Conservation (phyloP, 2,888 invertebrate species). For the Tetanocera ferruginea region DNA sequence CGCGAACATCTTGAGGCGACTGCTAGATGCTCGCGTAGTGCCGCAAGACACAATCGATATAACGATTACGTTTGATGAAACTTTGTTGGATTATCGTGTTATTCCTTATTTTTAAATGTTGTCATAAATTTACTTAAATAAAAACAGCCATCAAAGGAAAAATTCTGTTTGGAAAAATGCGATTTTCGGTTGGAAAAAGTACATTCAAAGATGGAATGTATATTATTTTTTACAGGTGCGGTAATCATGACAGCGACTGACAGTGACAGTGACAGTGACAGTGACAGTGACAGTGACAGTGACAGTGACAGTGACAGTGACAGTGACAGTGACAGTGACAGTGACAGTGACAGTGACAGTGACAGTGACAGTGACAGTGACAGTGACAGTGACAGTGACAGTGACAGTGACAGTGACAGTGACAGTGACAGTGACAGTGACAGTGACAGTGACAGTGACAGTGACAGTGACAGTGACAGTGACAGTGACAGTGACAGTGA, state of each 20-base stretch:
- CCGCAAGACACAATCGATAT: conserved; percentile 55
- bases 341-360: not conserved
- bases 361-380: not conserved
- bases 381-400: not conserved
- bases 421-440: not conserved
- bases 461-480: not conserved
- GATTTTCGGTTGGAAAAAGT: too few species aligned
- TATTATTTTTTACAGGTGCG: too few species aligned
- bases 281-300: not conserved
- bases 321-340: not conserved
- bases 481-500: not conserved
- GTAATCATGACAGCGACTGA: not conserved
- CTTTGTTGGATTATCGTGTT: conserved; percentile 55
- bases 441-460: not conserved
- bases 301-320: not conserved
- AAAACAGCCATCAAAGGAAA: not conserved
- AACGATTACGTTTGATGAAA: conserved; percentile 56
- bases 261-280: not conserved
- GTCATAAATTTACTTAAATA: not conserved
- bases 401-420: not conserved
- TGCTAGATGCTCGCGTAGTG: conserved; percentile 58
- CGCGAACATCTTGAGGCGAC: conserved; percentile 57
- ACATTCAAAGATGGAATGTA: too few species aligned
- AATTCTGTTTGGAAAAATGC: too few species aligned
- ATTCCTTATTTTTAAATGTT: conserved; percentile 51